These are phyloP conservation scores for Portunus trituberculatus DNA, from an alignment of 1,140 invertebrate genomes.

Conservation along the genomic window DNA sequence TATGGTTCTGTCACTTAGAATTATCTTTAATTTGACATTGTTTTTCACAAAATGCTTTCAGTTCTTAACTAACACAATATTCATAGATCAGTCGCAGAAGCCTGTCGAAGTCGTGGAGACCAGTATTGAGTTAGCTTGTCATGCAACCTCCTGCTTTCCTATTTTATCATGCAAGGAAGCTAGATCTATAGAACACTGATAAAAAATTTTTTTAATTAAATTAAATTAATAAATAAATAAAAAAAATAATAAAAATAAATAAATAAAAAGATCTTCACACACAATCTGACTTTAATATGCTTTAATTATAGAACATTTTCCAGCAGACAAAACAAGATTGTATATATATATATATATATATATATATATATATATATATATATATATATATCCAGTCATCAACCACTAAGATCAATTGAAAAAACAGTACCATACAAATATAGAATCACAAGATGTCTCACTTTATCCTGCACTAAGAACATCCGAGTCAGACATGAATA, in stretches of 20 bases:
- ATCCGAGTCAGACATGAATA: not conserved
- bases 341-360: constrained; percentile 18
- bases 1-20: too few species aligned
- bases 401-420: not conserved
- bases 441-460: not conserved
- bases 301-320: not conserved
- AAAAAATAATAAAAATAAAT: not conserved
- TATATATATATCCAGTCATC: constrained; percentile 32
- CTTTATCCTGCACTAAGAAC: not conserved
- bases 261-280: not conserved
- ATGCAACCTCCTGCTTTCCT: too few species aligned
- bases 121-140: too few species aligned
- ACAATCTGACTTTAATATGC: not conserved
- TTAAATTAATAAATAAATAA: not conserved
- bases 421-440: not conserved
- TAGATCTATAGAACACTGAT: too few species aligned
- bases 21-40: too few species aligned
- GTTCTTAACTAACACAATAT: too few species aligned
- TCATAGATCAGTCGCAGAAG: too few species aligned
- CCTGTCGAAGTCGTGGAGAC: too few species aligned
- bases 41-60: too few species aligned
- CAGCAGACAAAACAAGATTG: not conserved
- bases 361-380: constrained; percentile 4
- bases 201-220: too few species aligned
- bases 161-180: too few species aligned